phyloP scores from a whole-genome alignment of 2,888 invertebrate species.

The Ernsta delagoae region DNA sequence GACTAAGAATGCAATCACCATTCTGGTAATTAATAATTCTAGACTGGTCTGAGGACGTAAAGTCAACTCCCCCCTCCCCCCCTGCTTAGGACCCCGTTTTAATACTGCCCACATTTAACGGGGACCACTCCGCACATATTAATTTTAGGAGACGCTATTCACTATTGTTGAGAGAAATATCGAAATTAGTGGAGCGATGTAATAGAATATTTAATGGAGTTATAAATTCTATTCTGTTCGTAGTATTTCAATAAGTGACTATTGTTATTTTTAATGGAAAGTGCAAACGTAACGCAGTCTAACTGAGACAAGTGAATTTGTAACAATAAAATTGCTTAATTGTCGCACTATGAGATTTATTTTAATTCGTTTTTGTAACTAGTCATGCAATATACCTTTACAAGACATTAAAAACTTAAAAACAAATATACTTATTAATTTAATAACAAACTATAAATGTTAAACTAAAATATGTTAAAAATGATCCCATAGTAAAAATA shows the following conservation, averaged over 20 bases:
- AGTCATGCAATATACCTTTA: too few species aligned
- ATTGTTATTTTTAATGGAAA: slow-evolving; percentile 28
- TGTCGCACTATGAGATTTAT: too few species aligned
- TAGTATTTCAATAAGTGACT: slow-evolving; percentile 17
- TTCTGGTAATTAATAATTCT: slow-evolving; percentile 82
- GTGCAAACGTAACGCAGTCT: neutral
- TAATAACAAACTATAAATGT: too few species aligned
- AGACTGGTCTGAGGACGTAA: slow-evolving; percentile 77
- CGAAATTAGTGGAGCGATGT: slow-evolving; percentile 28
- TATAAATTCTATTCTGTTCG: slow-evolving; percentile 28
- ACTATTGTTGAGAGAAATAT: slow-evolving; percentile 43
- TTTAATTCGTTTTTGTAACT: too few species aligned
- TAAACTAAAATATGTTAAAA: too few species aligned
- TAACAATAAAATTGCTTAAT: too few species aligned
- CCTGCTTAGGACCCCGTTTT: slow-evolving; percentile 77
- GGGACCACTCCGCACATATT: slow-evolving; percentile 74
- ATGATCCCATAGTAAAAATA: too few species aligned
- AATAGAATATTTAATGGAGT: slow-evolving; percentile 32
- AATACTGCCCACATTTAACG: slow-evolving; percentile 76
- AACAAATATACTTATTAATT: too few species aligned
- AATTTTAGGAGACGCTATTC: slow-evolving; percentile 60
- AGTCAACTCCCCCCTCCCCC: slow-evolving; percentile 61
- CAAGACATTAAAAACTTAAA: too few species aligned
- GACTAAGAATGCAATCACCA: slow-evolving; percentile 78
- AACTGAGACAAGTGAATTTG: neutral